These are phyloP conservation scores for Sebastes baramenuke DNA, from an alignment of 2,797 vertebrate species.

Conservation along the genomic window DNA sequence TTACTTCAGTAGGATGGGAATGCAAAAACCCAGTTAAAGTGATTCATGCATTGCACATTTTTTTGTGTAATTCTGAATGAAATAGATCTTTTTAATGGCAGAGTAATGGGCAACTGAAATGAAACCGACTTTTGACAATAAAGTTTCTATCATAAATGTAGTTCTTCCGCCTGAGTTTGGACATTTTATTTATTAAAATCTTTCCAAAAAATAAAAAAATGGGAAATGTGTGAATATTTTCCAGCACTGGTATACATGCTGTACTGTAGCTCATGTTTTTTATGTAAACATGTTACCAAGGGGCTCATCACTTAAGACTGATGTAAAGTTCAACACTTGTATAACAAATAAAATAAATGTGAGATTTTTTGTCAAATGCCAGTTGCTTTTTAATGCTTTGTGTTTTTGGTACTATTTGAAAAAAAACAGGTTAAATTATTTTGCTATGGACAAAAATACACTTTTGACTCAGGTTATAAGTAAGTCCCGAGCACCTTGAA, in stretches of 20 bases:
- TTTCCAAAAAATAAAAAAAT: conserved; percentile 77
- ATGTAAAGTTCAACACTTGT: conserved; percentile 99
- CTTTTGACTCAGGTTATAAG: conserved; percentile 79
- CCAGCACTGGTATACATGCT: conserved; percentile 90
- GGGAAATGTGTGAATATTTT: conserved; percentile 92
- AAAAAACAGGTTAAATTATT: conserved; percentile 63
- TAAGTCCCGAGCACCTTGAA: conserved; percentile 73
- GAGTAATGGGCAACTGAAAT: conserved; percentile 79
- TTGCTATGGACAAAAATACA: conserved; percentile 72
- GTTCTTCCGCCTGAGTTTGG: conserved; percentile 91
- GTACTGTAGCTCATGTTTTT: conserved; percentile 88
- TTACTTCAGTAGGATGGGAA: conserved; percentile 78
- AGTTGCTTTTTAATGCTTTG: conserved; percentile 79
- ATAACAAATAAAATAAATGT: conserved; percentile 99
- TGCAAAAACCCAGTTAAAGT: conserved; percentile 73
- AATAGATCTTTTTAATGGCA: conserved; percentile 81
- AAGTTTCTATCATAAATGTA: conserved; percentile 90
- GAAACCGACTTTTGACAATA: conserved; percentile 83
- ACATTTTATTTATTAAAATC: conserved; percentile 89
- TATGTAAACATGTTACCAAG: conserved; percentile 97
- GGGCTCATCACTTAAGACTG: conserved; percentile 98
- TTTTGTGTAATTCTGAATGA: conserved; percentile 82
- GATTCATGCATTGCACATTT: conserved; percentile 90
- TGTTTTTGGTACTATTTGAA: conserved; percentile 68
- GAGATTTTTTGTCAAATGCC: conserved; percentile 94